Base-by-base conservation (phyloP, 1,140 invertebrate genomes). In the Macrotrachela quadricornifera region DNA sequence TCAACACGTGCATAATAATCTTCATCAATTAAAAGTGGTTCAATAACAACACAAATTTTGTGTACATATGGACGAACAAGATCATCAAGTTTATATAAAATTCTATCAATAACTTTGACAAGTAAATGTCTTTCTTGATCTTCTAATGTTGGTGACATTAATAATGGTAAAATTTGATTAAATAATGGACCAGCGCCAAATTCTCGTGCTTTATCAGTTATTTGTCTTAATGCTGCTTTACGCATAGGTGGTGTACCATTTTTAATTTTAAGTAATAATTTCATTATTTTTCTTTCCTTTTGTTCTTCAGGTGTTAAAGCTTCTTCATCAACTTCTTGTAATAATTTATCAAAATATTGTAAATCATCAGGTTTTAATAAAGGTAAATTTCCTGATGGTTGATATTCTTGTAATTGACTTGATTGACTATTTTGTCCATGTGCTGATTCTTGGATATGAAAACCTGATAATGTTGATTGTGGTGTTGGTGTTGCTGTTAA, bases 361-460 rank as follows among this genome's bases (percentile, higher is more conserved):
- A 94, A 87, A 74, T 99, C 94, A 72, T 99, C 94, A 0, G 92
- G 92, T 68, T 99, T 99, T 77, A 99, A 82, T 65, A 96, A 90
- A 15, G 94, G 92, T 50, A 99, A 73, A 73, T 97, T 94, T 46
- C 76, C 77, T 69, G 94, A 92, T 0, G 92, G 92, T 68, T 99
- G 92, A 65, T 88, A 86, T 63, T 97, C 91, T 46, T 92, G 78
- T 63, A 88, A 82, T 64, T 86, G 60, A 1, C 64, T 63, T 41
- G 77, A 78, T 71, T 77, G 79, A 67, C 84, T 83, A 69, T 85
- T 82, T 55, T 77, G 75, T 40, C 63, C 61, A 39, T 75, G 72
- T 17, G 73, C 73, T 8, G 73, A 75, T 56, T 68, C 67, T 72
- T 95, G 86, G 59, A 94, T 95, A 63, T 90, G 90, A 72, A 99